phyloP scores from a whole-genome alignment of 2,113 vertebrate species.

The Macaca mulatta region DNA sequence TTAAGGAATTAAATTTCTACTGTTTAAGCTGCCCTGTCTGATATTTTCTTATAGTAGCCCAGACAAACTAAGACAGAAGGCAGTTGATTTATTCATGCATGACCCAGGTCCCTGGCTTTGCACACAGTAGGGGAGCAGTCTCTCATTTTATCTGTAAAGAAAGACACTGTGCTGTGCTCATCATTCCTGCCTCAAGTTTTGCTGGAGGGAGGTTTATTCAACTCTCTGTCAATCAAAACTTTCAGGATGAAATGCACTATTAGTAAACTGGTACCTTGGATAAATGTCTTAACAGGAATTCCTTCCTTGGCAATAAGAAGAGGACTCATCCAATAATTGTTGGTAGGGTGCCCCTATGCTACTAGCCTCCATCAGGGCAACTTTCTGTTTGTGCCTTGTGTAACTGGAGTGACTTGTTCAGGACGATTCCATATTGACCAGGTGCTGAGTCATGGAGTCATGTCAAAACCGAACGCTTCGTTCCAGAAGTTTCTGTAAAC shows the following conservation, averaged over 20 bases:
- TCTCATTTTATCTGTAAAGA: neutral
- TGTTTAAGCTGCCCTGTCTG: neutral
- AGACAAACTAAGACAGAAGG: neutral
- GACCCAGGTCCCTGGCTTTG: neutral
- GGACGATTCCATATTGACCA: neutral
- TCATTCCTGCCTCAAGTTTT: neutral
- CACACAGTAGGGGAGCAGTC: neutral
- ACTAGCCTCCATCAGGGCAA: fast-evolving
- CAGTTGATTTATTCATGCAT: too few species aligned
- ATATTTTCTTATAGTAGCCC: neutral
- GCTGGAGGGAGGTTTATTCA: neutral
- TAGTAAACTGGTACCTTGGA: too few species aligned
- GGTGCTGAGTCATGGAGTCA: neutral
- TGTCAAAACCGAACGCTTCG: neutral
- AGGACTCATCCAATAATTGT: fast-evolving
- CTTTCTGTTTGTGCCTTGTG: neutral
- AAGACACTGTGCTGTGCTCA: neutral
- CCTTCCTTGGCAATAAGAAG: neutral
- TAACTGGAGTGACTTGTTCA: neutral
- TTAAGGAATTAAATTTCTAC: neutral
- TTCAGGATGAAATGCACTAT: fast-evolving
- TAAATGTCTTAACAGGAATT: neutral
- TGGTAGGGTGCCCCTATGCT: too few species aligned
- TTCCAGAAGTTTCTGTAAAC: neutral
- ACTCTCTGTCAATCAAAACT: too few species aligned